phyloP scores from a whole-genome alignment of 2,888 invertebrate genomes.

The Tanytarsus gracilentus region DNA sequence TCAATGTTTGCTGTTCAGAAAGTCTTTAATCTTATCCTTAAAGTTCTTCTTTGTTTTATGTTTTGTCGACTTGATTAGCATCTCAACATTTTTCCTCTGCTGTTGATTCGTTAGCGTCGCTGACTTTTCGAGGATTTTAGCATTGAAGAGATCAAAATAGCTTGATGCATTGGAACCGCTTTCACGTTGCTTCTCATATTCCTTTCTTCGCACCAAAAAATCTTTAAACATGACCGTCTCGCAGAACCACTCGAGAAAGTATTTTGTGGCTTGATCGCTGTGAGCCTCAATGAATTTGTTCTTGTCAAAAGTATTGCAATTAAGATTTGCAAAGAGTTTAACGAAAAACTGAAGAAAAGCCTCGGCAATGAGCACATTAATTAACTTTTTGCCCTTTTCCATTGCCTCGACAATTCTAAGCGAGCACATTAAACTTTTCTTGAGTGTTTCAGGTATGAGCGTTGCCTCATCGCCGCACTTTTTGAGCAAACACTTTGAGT shows the following conservation, averaged over 20 bases:
- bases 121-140: conserved; percentile 34
- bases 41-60: conserved; percentile 35
- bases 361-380: conserved; percentile 66
- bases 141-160: conserved; percentile 34
- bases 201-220: conserved; percentile 41
- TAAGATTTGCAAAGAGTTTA: conserved; percentile 56
- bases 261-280: conserved; percentile 55
- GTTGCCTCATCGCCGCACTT: conserved; percentile 68
- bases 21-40: conserved; percentile 34
- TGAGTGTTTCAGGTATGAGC: conserved; percentile 60
- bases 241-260: conserved; percentile 77
- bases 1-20: conserved; percentile 30
- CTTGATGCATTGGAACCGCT: not conserved
- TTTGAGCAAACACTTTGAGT: conserved; percentile 52
- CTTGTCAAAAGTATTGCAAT: conserved; percentile 42
- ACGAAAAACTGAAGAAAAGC: conserved; percentile 71
- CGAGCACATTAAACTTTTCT: conserved; percentile 51
- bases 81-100: conserved; percentile 32
- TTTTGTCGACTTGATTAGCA: conserved; percentile 34
- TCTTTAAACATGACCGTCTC: conserved; percentile 79
- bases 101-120: conserved; percentile 30
- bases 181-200: not conserved
- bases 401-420: conserved; percentile 35
- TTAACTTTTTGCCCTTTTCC: conserved; percentile 34
- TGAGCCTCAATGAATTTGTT: conserved; percentile 60